These are phyloP conservation scores for Chirona hameri DNA, from an alignment of 2,888 invertebrate genomes.

Conservation along the genomic window DNA sequence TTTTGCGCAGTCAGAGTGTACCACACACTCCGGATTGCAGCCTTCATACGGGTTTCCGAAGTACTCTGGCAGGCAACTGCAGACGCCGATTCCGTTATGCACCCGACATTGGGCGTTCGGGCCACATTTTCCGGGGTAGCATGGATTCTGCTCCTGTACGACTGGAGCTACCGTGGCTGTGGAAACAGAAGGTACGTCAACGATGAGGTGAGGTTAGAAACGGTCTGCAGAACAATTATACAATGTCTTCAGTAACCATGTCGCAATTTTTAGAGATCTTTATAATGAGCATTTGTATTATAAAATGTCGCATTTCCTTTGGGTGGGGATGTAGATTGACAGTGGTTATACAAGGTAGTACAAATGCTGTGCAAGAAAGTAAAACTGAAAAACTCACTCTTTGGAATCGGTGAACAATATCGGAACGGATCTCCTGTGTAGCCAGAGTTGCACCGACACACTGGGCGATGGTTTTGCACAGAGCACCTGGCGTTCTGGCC, in stretches of 20 bases:
- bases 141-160: too few species aligned
- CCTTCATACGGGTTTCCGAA: slow-evolving; percentile 61
- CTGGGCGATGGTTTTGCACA: slow-evolving; percentile 64
- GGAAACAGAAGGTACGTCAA: too few species aligned
- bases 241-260: too few species aligned
- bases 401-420: neutral
- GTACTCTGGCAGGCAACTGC: slow-evolving; percentile 33
- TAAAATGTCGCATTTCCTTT: too few species aligned
- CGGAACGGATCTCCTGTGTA: neutral
- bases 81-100: slow-evolving; percentile 57
- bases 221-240: too few species aligned
- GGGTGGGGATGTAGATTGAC: too few species aligned
- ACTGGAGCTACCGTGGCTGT: too few species aligned
- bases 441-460: slow-evolving; percentile 52
- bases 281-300: too few species aligned
- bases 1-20: slow-evolving; percentile 70
- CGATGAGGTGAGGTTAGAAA: too few species aligned
- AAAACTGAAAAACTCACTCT: neutral
- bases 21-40: slow-evolving; percentile 69
- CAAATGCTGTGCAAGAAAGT: too few species aligned
- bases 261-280: too few species aligned
- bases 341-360: too few species aligned
- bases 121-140: slow-evolving; percentile 51
- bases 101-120: slow-evolving; percentile 78
- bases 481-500: slow-evolving; percentile 64